phyloP scores from a whole-genome alignment of 1,140 invertebrate genomes.

The Ditylenchus dipsaci region DNA sequence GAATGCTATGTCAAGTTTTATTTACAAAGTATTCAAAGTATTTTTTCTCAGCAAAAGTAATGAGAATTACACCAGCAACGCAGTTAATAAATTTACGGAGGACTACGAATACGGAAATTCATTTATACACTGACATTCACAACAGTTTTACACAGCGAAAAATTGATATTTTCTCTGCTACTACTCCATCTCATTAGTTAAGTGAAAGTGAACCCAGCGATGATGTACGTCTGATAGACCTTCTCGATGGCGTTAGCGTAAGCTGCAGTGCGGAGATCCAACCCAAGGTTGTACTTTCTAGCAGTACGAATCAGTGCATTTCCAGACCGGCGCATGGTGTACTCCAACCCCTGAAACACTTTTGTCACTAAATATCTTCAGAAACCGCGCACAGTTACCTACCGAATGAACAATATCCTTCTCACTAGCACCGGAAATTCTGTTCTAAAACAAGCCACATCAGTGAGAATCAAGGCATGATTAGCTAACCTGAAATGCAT shows the following conservation, averaged over 20 bases:
- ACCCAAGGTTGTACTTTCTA: constrained; percentile 89
- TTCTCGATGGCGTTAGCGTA: constrained; percentile 98
- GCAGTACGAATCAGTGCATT: constrained; percentile 94
- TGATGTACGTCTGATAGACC: constrained; percentile 83
- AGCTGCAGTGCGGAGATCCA: constrained; percentile 93
- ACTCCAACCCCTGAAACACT: constrained; percentile 75
- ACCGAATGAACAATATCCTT: constrained; percentile 96
- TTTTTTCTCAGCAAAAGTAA: too few species aligned
- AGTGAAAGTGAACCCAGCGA: constrained; percentile 88
- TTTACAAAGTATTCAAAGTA: too few species aligned
- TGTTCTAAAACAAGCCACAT: constrained; percentile 48
- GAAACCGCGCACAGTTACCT: too few species aligned
- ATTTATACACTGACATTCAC: too few species aligned
- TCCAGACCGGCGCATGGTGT: constrained; percentile 93
- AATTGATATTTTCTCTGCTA: too few species aligned
- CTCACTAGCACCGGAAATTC: constrained; percentile 92
- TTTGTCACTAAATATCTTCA: constrained; percentile 59
- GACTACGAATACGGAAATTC: too few species aligned
- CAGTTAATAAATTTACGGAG: too few species aligned
- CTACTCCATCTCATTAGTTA: constrained; percentile 47
- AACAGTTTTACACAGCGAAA: too few species aligned
- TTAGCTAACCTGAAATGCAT: constrained; percentile 79
- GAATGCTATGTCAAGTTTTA: too few species aligned
- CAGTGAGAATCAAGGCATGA: too few species aligned
- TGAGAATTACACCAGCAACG: too few species aligned